Evolutionary conservation across 2,888 invertebrate species (phyloP), one percentile per base, ranked within the genome.

Genomic region (Platycheirus rosarum): DNA sequence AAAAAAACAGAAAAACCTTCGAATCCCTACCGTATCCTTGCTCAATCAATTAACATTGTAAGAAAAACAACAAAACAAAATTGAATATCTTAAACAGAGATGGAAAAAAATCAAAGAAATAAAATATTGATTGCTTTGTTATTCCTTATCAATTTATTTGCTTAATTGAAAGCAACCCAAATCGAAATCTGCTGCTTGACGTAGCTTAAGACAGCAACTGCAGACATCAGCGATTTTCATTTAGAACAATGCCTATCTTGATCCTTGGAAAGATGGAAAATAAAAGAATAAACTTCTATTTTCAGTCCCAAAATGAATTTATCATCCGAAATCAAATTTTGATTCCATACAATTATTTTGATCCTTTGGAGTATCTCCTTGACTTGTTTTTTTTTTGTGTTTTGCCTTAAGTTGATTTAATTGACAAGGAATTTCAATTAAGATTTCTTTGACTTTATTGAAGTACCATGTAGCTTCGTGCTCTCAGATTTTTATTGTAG

Each of bases 241-340:
- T 16, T 16, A 16, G 35, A 35, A n/a, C 11, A 18, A 53, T 53
- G 14, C 14, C 23, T 20, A n/a, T n/a, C n/a, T n/a, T n/a, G n/a
- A n/a, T n/a, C 51, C 51, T 16, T 6, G 49, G 8, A 29, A 14
- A 49, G n/a, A n/a, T n/a, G n/a, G n/a, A n/a, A 16, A 29, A 49
- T 26, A 29, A 9, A 29, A 49, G 4, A 29, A 16, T n/a, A 26
- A 49, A 8, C 0, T 23, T n/a, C 9, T 14, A 14, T 11, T 29
- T 51, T 51, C 29, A 29, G 14, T 23, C 23, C 2, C 6, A 23
- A 23, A 23, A 49, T 49, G 26, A 51, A 51, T 51, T 51, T 29
- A 51, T 51, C 32, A 51, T 51, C 16, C 29, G 51, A 29, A 51
- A 51, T 51, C 51, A 53, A 53, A 53, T 53, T 53, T 53, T 11